Evolutionary conservation across 92 coral and sea anemone species (phyloP), one percentile per base, ranked within the genome.

Genomic region (Plumapathes pennacea): DNA sequence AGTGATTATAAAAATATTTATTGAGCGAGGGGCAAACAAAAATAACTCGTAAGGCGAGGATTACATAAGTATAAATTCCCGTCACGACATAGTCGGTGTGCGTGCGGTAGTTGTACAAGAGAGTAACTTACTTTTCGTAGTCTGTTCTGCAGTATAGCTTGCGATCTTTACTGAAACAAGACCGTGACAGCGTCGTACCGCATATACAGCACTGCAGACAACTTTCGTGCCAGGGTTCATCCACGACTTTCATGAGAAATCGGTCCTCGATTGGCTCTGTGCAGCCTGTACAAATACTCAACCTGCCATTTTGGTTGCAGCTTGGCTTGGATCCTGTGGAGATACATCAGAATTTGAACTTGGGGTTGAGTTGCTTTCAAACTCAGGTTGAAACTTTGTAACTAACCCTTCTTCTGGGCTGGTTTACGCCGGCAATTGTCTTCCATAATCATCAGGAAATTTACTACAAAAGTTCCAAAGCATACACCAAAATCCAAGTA

Each of bases 211-310:
- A 94, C 43, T 94, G 99, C 33, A 94, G 72, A 46, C 99, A 94
- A 72, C 80, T 89, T 58, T 94, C 99, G 49, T 94, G 99, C 99
- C 99, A 94, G 6, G 99, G 88, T 32, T 94, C 99, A 58, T 94
- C 99, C 59, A 83, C 89, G 5, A 94, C 99, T 70, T 94, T 94
- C 99, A 94, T 94, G 47, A 94, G 89, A 57, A 94, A 94, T 57
- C 99, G 83, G 81, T 94, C 99, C 63, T 94, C 99, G 17, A 94
- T 94, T 25, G 99, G 94, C 46, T 94, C 97, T 69, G 80, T 84
- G 63, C 99, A 94, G 32, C 99, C 99, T 26, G 99, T 89, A 39
- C 99, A 94, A 36, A 94, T 77, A 46, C 81, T 89, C 77, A 89
- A 77, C 41, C 83, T 78, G 48, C 96, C 96, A 62, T 88, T 85